Conservation (phyloP, 2,797 vertebrate species). For the Dermochelys coriacea region DNA sequence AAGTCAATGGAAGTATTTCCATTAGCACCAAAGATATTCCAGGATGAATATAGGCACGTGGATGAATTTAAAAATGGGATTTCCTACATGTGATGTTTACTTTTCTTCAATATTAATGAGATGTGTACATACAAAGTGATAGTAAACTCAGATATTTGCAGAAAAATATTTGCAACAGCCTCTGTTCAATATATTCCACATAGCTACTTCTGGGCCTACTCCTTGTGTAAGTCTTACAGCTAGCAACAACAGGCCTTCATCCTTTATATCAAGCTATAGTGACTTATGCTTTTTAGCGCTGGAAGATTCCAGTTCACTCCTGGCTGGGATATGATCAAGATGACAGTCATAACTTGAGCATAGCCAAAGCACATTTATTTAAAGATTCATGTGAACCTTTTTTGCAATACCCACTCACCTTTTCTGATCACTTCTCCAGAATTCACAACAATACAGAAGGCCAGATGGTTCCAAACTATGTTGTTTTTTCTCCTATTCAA, state of each 20-base stretch:
- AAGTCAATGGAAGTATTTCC: neutral
- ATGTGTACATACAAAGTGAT: neutral
- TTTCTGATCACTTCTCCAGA: neutral
- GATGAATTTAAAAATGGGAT: neutral
- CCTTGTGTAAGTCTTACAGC: constrained; percentile 15
- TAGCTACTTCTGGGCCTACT: neutral
- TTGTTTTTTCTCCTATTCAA: constrained; percentile 48
- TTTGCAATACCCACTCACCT: constrained; percentile 1
- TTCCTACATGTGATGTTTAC: neutral
- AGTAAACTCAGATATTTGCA: neutral
- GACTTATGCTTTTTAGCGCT: neutral
- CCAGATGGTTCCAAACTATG: neutral
- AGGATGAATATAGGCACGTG: neutral
- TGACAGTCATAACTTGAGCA: neutral
- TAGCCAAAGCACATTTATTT: neutral
- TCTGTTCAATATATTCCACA: neutral
- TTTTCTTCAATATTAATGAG: neutral
- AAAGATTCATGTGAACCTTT: constrained; percentile 7
- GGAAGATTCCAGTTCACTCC: neutral
- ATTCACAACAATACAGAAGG: neutral
- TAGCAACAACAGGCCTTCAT: neutral
- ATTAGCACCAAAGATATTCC: neutral
- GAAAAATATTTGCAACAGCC: neutral
- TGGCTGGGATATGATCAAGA: neutral
- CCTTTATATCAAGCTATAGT: neutral